phyloP scores from a whole-genome alignment of 2,888 invertebrate genomes.

The Campaea margaritaria region DNA sequence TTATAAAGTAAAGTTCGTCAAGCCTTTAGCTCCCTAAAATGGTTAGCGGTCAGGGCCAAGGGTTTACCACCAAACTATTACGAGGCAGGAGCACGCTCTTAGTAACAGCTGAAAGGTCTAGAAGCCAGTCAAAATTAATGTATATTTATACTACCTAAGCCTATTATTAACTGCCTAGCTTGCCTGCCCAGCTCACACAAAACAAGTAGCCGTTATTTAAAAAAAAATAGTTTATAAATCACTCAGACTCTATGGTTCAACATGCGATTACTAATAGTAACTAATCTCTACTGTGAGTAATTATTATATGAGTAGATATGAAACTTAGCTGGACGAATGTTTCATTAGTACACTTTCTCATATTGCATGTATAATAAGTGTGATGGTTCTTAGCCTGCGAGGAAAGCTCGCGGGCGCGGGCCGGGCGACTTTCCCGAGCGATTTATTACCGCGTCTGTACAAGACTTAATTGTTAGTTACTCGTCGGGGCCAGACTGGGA shows the following conservation, averaged over 20 bases:
- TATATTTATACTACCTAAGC: not conserved
- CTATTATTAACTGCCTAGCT: not conserved
- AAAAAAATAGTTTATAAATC: too few species aligned
- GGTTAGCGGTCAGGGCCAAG: too few species aligned
- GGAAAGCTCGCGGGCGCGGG: conserved; percentile 29
- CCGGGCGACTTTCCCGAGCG: conserved; percentile 27
- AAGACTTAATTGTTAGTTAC: conserved; percentile 33
- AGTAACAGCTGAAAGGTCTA: not conserved
- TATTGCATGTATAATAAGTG: conserved; percentile 3
- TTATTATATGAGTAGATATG: not conserved
- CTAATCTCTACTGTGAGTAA: not conserved
- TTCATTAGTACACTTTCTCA: conserved; percentile 29
- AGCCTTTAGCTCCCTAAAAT: too few species aligned
- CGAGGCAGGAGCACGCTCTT: too few species aligned
- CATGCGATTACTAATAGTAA: not conserved
- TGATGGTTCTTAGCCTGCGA: conserved; percentile 1
- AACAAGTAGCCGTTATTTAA: not conserved
- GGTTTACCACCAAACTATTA: too few species aligned
- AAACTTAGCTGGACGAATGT: conserved; percentile 17
- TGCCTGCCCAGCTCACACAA: not conserved
- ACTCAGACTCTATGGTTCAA: not conserved
- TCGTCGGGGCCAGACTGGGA: conserved; percentile 29
- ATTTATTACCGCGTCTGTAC: conserved; percentile 35
- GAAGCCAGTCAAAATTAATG: not conserved
- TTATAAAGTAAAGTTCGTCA: too few species aligned